Percentiles rank a stretch among this genome's conserved stretches.
Conservation (phyloP, 2,797 vertebrate species). For the Danio choprae region DNA sequence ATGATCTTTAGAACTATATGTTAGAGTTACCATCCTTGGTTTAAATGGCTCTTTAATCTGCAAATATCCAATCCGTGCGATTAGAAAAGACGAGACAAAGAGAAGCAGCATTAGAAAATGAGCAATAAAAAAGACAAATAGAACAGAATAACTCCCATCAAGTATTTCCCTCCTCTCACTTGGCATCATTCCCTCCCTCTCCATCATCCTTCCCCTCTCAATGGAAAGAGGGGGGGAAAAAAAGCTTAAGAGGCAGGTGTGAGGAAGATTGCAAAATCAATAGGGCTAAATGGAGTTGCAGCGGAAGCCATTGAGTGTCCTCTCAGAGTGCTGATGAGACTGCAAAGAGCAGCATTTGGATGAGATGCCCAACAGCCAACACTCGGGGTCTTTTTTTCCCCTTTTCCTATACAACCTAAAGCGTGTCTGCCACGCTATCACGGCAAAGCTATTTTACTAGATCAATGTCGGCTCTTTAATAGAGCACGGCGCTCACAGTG, state of each 20-base stretch:
- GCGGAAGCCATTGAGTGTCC: conserved; percentile 77
- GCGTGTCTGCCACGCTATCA: conserved; percentile 37
- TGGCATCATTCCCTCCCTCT: conserved; percentile 27
- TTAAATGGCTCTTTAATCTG: too few species aligned
- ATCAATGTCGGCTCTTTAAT: conserved; percentile 54
- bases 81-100: conserved; percentile 28
- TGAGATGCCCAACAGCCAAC: conserved; percentile 65
- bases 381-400: conserved; percentile 17
- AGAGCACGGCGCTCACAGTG: background rate
- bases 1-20: too few species aligned
- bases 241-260: conserved; percentile 52
- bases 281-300: conserved; percentile 80
- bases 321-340: conserved; percentile 74
- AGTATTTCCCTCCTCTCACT: conserved; percentile 25
- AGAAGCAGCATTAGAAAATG: background rate
- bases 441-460: conserved; percentile 39
- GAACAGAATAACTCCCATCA: conserved; percentile 3
- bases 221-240: conserved; percentile 47
- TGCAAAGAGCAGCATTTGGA: conserved; percentile 67
- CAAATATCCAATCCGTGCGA: background rate
- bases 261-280: conserved; percentile 80
- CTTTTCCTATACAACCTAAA: conserved; percentile 22
- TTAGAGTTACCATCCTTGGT: too few species aligned
- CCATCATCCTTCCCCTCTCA: conserved; percentile 53
- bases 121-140: conserved; percentile 6